Evolutionary conservation across 2,113 vertebrate species (phyloP).

Genomic region (Cyprinodon tularosa): DNA sequence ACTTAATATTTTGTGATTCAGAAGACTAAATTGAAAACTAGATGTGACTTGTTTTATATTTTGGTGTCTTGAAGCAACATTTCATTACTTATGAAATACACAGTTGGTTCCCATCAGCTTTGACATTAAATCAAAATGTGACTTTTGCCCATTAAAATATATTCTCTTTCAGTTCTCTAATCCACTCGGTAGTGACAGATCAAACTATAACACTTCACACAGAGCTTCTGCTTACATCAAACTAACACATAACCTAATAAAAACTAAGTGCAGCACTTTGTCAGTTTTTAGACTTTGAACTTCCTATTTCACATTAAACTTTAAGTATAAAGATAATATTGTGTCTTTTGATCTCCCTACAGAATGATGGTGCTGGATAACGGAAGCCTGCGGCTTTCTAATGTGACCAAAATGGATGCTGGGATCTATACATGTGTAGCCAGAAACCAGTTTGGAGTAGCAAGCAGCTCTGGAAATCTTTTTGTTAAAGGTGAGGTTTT

Average conservation of each 20-base stretch:
- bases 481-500: constrained; percentile 89
- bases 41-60: neutral
- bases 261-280: constrained; percentile 39
- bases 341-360: constrained; percentile 41
- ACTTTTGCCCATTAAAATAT: constrained; percentile 5
- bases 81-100: neutral
- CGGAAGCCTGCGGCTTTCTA: constrained; percentile 91
- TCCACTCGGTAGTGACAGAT: constrained; percentile 28
- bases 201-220: constrained; percentile 38
- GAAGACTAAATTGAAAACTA: neutral
- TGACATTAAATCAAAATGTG: neutral
- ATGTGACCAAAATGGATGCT: constrained; percentile 88
- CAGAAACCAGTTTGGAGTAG: constrained; percentile 92
- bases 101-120: neutral
- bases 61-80: neutral
- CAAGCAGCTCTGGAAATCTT: constrained; percentile 90
- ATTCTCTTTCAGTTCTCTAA: constrained; percentile 7
- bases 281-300: constrained; percentile 36
- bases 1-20: neutral
- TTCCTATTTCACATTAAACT: neutral
- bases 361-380: constrained; percentile 89
- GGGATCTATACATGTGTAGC: constrained; percentile 93
- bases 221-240: constrained; percentile 20
- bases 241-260: constrained; percentile 32
- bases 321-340: neutral